A percentile compares a stretch with the other conserved stretches of the same genome.
Conservation (phyloP, 2,888 invertebrate genomes). For the Hermodice carunculata region DNA sequence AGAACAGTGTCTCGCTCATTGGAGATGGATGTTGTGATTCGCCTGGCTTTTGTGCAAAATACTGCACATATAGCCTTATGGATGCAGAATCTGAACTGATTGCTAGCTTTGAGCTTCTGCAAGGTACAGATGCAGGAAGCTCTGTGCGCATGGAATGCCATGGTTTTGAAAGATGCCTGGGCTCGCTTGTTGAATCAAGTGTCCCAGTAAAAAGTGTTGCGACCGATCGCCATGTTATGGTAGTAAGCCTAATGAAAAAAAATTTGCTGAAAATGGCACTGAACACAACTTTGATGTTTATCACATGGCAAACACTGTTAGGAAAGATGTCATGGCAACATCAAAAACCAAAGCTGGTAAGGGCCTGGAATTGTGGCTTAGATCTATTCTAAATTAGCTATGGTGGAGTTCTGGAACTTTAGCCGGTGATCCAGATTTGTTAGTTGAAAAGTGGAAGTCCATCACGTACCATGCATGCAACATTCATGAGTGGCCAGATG, state of each 20-base stretch:
- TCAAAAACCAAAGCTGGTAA: too few relatives aligned
- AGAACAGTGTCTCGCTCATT: neutral
- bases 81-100: neutral
- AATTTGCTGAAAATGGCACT: neutral
- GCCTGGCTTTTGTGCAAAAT: neutral
- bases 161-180: too few relatives aligned
- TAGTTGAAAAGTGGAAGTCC: neutral
- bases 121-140: neutral
- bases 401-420: neutral
- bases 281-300: neutral
- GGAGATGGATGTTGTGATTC: constrained; percentile 2
- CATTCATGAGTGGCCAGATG: too few relatives aligned
- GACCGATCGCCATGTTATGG: neutral
- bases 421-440: neutral
- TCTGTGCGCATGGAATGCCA: too few relatives aligned
- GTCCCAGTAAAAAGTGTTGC: neutral
- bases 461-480: constrained; percentile 1
- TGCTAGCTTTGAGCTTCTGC: neutral
- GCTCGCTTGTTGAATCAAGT: neutral
- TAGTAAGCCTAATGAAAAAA: neutral
- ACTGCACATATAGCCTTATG: neutral
- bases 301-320: too few relatives aligned
- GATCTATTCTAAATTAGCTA: neutral
- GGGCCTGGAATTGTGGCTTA: neutral
- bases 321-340: constrained; percentile 1